Conservation (phyloP, 92 coral and sea anemone species). For the Zoanthus solanderi region DNA sequence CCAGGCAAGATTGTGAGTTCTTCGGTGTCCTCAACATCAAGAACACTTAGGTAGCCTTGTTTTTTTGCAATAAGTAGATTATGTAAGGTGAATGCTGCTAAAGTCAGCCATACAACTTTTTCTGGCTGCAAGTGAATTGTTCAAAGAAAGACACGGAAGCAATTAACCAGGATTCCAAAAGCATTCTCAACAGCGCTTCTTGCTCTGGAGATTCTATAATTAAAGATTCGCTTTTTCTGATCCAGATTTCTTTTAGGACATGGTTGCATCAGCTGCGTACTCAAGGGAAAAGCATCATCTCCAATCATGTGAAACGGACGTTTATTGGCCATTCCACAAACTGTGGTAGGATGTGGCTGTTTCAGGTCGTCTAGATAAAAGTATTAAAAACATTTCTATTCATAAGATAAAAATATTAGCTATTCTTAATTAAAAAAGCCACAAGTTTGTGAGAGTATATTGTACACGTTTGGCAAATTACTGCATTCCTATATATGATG, state of each 20-base stretch:
- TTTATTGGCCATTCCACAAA: not conserved
- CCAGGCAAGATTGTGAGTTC: not conserved
- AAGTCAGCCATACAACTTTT: not conserved
- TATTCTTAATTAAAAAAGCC: too few relatives aligned
- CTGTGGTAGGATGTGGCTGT: not conserved
- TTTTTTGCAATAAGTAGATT: not conserved
- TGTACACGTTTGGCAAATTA: too few relatives aligned
- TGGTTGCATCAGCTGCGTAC: not conserved
- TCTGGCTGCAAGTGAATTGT: not conserved
- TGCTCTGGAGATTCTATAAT: not conserved
- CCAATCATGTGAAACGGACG: not conserved
- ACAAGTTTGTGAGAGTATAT: too few relatives aligned
- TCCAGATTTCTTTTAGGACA: not conserved
- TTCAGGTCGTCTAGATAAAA: not conserved
- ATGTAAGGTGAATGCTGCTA: not conserved
- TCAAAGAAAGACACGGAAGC: not conserved
- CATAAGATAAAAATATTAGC: too few relatives aligned
- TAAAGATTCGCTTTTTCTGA: not conserved
- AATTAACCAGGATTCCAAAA: not conserved
- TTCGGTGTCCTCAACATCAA: not conserved
- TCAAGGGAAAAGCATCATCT: not conserved
- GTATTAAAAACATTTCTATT: too few relatives aligned
- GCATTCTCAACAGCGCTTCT: not conserved
- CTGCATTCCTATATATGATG: too few relatives aligned
- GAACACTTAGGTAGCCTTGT: not conserved